Evolutionary conservation across 2,888 invertebrate species (phyloP), one percentile per base, ranked within the genome.

Genomic region (Plebejus anna): DNA sequence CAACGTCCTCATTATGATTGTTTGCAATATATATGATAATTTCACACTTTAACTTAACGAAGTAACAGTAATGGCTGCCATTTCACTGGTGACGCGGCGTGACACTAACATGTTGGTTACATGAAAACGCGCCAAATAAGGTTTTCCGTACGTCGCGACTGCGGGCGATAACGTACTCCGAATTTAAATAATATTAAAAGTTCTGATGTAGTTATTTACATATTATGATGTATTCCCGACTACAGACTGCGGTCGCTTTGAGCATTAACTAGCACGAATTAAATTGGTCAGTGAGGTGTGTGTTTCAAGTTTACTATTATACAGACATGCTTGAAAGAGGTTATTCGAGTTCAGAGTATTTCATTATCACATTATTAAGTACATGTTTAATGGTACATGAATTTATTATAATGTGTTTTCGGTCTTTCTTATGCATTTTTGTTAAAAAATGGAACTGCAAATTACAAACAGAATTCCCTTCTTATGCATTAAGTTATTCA

Each of bases 61-160:
- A 86, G 86, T 87, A 87, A 86, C 81, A 83, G 76, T 78, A 75
- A 78, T 75, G 75, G 75, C 36, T 76, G 77, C 59, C 70, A 78
- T 78, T 73, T 76, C 75, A 61, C 75, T 76, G 83, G 82, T 83
- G 85, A 83, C 84, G 82, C 80, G 76, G 76, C 79, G 84, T 88
- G 88, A 88, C 85, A 80, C 82, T 83, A 86, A 88, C 88, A 85
- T 83, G 85, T 83, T 81, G 82, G 71, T 76, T 71, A 76, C 76
- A 76, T 57, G 84, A 86, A 85, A 87, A 83, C 82, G 81, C 75
- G 81, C 79, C 81, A 82, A 82, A 82, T 82, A 80, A 38, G 32
- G 79, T 80, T 42, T 76, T 61, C 75, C 76, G 75, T 75, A 28
- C 57, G 75, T 55, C 16, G 66, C 75, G 75, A 77, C 77, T 78